phyloP scores from a whole-genome alignment of 2,888 invertebrate genomes.

The Onchidella celtica region DNA sequence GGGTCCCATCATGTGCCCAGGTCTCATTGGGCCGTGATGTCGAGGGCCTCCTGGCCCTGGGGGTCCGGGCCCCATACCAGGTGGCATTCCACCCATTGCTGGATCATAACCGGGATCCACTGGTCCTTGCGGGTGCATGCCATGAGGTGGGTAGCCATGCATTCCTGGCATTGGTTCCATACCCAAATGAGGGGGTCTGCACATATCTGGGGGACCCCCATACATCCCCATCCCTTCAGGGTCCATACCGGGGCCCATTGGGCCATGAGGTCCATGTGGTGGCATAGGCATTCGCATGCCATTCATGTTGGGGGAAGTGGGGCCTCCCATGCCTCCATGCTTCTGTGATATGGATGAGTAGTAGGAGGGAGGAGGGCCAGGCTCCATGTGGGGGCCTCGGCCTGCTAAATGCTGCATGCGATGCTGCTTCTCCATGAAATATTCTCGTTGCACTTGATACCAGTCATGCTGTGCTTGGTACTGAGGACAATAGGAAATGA shows the following conservation, averaged over 20 bases:
- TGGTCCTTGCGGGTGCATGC: constrained; percentile 62
- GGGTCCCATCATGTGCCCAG: constrained; percentile 60
- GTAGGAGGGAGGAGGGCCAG: constrained; percentile 71
- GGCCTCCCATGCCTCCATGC: constrained; percentile 73
- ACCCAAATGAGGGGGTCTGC: constrained; percentile 49
- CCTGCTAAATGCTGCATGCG: constrained; percentile 51
- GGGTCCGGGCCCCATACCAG: constrained; percentile 46
- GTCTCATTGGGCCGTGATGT: constrained; percentile 48
- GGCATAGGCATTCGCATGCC: constrained; percentile 57
- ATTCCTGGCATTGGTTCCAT: constrained; percentile 54
- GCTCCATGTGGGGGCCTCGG: constrained; percentile 56
- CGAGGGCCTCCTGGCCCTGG: constrained; percentile 16
- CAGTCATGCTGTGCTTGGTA: constrained; percentile 89
- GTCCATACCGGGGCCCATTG: constrained; percentile 58
- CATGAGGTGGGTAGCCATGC: constrained; percentile 57
- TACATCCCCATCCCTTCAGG: constrained; percentile 51
- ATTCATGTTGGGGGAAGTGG: constrained; percentile 63
- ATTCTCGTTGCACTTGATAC: constrained; percentile 94
- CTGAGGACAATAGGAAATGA: constrained; percentile 22
- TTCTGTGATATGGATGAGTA: constrained; percentile 74
- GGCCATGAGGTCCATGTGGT: constrained; percentile 52
- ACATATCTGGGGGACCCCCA: constrained; percentile 51
- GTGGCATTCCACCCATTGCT: constrained; percentile 43
- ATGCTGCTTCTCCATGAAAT: constrained; percentile 66
- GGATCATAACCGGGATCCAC: constrained; percentile 48